Evolutionary conservation across 2,113 vertebrate genomes (phyloP).

Genomic region (Sceloporus tristichus): DNA sequence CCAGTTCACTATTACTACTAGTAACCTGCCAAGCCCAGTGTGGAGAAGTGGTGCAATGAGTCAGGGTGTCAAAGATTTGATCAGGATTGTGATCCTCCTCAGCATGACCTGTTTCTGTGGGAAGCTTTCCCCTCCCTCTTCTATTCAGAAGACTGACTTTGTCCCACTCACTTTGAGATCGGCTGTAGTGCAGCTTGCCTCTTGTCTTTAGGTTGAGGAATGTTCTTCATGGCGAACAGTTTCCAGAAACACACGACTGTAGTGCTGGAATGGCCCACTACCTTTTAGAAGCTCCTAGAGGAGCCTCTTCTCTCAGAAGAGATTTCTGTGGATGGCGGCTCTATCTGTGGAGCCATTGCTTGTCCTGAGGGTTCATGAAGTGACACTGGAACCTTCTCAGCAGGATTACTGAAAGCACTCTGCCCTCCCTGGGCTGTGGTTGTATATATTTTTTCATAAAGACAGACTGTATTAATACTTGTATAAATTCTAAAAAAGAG

Average conservation of each 20-base stretch:
- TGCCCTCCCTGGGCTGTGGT: constrained; percentile 8
- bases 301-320: not conserved
- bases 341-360: not conserved
- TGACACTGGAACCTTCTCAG: constrained; percentile 8
- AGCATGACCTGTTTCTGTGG: not conserved
- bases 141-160: not conserved
- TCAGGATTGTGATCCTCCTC: not conserved
- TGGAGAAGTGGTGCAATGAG: not conserved
- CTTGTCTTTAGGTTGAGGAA: not conserved
- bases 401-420: not conserved
- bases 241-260: not conserved
- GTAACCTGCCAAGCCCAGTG: not conserved
- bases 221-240: not conserved
- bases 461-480: constrained; percentile 26
- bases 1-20: not conserved
- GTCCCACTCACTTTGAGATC: not conserved
- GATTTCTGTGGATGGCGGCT: not conserved
- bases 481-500: not conserved
- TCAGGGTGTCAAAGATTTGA: not conserved
- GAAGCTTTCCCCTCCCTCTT: not conserved
- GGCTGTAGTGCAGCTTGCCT: not conserved
- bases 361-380: not conserved
- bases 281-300: not conserved
- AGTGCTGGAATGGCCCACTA: not conserved
- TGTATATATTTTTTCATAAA: constrained; percentile 36